Evolutionary conservation across 2,888 invertebrate species (phyloP), one percentile per base, ranked within the genome.

Genomic region (Diplolepis rosae): DNA sequence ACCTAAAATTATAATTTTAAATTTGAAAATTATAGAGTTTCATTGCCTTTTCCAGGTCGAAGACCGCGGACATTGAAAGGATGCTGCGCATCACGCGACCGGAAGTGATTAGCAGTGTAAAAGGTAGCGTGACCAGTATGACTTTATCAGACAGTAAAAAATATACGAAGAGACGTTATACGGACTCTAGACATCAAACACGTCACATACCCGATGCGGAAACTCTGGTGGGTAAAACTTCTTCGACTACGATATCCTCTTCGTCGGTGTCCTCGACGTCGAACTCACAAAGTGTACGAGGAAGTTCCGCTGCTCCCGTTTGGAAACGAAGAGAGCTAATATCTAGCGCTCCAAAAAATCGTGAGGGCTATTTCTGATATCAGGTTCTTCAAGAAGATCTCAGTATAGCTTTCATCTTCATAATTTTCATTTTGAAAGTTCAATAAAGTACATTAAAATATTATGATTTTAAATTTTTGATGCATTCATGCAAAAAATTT

Each of bases 281-380:
- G 74, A 72, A 73, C 67, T 61, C 71, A 42, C 83, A 80, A 65
- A 82, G 75, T 66, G 80, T 79, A 61, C 78, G 79, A 7, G 69
- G 77, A 6, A 65, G 69, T 32, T 69, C 79, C 0, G 79, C 81
- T 1, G 75, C 85, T 73, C 91, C 92, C 67, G 92, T 94, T 22
- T 95, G 95, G 91, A 95, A 95, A 89, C 90, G 95, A 75, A 92
- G 94, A 73, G 95, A 95, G 89, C 90, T 95, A 70, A 95, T 96
- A 83, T 94, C 95, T 51, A 95, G 95, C 89, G 94, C 94, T 73
- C 92, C 90, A 1, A 90, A 90, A 77, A 85, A 89, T 68, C 83
- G 84, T 65, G 83, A 85, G 70, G 81, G 79, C 75, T 85, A 81
- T 72, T 84, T 85, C 73, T 86, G 74, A 85, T 61, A 27, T 67